Conservation (phyloP, 2,888 invertebrate species). For the Clanis bilineata region DNA sequence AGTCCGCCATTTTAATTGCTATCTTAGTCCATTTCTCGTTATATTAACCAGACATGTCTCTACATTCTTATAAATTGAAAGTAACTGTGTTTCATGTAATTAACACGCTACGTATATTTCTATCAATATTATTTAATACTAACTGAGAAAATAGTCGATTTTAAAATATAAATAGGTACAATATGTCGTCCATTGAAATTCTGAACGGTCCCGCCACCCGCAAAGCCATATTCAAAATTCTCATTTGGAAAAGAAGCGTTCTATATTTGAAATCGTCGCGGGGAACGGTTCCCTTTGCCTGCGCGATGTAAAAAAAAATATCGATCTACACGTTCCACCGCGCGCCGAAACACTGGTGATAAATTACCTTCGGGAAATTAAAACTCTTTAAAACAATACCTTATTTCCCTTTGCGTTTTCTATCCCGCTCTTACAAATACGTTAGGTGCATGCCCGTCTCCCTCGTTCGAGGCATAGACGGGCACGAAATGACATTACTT, state of each 20-base stretch:
- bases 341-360: slow-evolving; percentile 65
- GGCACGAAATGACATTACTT: slow-evolving; percentile 30
- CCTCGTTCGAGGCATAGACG: slow-evolving; percentile 23
- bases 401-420: slow-evolving; percentile 54
- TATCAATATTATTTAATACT: neutral
- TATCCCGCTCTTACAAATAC: slow-evolving; percentile 25
- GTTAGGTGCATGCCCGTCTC: slow-evolving; percentile 18
- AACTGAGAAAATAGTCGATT: neutral
- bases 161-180: neutral
- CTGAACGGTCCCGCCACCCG: slow-evolving; percentile 58
- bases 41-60: neutral
- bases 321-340: slow-evolving; percentile 52
- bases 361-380: slow-evolving; percentile 83
- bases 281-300: slow-evolving; percentile 62
- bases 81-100: no score
- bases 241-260: slow-evolving; percentile 61
- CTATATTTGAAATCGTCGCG: slow-evolving; percentile 76
- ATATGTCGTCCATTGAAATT: neutral
- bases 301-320: slow-evolving; percentile 53
- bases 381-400: slow-evolving; percentile 81
- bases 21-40: neutral
- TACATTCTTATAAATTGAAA: neutral
- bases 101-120: no score
- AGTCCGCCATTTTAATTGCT: neutral
- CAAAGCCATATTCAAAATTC: slow-evolving; percentile 68